Percentiles rank a stretch among this genome's conserved stretches.
phyloP scores from a whole-genome alignment of 2,888 invertebrate species.

The Epirrita christyi region DNA sequence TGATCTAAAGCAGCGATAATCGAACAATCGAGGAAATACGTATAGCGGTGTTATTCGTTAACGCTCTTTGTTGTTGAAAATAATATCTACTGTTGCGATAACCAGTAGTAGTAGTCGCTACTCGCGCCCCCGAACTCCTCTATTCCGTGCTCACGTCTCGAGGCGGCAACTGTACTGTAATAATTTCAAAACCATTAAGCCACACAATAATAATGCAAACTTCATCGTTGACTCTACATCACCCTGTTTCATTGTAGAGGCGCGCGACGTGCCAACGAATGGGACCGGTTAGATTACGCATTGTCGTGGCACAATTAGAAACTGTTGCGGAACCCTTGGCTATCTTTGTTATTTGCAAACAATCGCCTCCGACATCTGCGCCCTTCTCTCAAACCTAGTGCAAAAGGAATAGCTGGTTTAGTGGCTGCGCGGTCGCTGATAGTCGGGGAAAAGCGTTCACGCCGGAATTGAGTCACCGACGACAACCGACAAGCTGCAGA shows the following conservation, averaged over 20 bases:
- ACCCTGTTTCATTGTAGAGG: slow-evolving; percentile 48
- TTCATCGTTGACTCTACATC: slow-evolving; percentile 42
- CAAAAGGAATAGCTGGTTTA: neutral
- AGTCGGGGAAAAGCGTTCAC: no score
- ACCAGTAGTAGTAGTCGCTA: no score
- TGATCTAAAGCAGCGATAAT: no score
- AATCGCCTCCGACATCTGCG: slow-evolving; percentile 77
- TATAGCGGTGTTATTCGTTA: no score
- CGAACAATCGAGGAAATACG: no score
- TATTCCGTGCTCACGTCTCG: no score
- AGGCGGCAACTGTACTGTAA: no score
- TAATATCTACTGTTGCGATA: no score
- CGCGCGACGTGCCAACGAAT: slow-evolving; percentile 71
- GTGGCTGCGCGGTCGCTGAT: neutral
- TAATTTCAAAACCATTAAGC: neutral
- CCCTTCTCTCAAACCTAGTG: slow-evolving; percentile 44
- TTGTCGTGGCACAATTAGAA: slow-evolving; percentile 82
- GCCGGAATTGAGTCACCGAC: no score
- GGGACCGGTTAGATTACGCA: slow-evolving; percentile 82
- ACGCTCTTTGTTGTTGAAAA: no score
- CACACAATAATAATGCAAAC: slow-evolving; percentile 2
- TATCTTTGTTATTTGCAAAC: slow-evolving; percentile 81
- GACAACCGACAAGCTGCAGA: no score
- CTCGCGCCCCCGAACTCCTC: no score
- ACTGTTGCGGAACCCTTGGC: slow-evolving; percentile 72